These are phyloP conservation scores for Sphinx pinastri DNA, from an alignment of 2,888 invertebrate genomes.

Conservation along the genomic window DNA sequence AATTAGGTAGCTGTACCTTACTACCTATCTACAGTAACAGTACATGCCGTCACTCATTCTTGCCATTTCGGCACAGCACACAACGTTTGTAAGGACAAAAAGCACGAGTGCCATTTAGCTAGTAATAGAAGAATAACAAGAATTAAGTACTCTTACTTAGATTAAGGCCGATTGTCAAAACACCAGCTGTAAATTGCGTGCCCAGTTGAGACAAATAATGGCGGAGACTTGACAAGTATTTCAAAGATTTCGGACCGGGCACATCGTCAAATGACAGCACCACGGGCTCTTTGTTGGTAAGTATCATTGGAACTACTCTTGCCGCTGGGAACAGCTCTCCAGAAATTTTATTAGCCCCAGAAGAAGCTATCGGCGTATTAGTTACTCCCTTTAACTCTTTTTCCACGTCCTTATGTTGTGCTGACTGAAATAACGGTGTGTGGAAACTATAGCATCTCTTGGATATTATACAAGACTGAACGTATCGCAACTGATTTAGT, in stretches of 20 bases:
- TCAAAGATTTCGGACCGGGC: constrained; percentile 85
- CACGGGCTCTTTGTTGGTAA: constrained; percentile 61
- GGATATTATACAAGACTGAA: constrained; percentile 40
- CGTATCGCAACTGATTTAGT: constrained; percentile 52
- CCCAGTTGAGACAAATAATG: constrained; percentile 85
- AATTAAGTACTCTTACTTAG: constrained; percentile 65
- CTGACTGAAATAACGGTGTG: constrained; percentile 43
- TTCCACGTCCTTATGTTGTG: constrained; percentile 47
- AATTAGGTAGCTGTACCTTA: no score
- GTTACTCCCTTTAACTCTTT: constrained; percentile 32
- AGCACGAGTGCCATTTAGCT: no score
- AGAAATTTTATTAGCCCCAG: constrained; percentile 26
- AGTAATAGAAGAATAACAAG: no score
- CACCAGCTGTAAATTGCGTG: constrained; percentile 83
- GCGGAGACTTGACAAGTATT: constrained; percentile 83
- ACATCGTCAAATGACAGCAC: constrained; percentile 85
- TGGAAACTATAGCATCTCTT: constrained; percentile 44
- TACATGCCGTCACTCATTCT: no score
- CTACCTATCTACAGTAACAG: neutral
- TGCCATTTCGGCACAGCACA: no score
- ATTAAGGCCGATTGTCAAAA: constrained; percentile 78
- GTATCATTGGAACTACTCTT: constrained; percentile 61
- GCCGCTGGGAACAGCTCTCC: constrained; percentile 58
- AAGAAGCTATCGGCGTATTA: constrained; percentile 28
- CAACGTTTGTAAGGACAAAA: no score